Evolutionary conservation across 2,113 vertebrate species (phyloP).

Genomic region (Cryptomyrus ogoouensis): DNA sequence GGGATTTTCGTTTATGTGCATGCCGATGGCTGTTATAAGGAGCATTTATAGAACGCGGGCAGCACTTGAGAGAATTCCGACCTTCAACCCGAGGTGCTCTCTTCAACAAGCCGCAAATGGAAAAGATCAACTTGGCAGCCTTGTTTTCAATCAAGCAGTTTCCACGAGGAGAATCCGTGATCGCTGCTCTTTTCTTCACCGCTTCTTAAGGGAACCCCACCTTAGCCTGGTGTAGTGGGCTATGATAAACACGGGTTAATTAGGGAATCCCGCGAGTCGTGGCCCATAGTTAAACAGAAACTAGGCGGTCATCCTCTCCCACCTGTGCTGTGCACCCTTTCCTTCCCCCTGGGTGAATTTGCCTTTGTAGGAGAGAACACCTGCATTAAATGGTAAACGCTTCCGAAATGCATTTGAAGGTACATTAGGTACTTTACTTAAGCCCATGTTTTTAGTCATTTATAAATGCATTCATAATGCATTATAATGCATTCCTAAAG

Average conservation of each 20-base stretch:
- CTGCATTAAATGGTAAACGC: not conserved
- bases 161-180: not conserved
- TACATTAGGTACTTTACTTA: too few relatives aligned
- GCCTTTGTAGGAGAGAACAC: not conserved
- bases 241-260: constrained; percentile 2
- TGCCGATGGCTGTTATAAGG: not conserved
- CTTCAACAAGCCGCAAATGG: not conserved
- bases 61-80: not conserved
- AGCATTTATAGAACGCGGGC: not conserved
- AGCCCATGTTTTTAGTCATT: too few relatives aligned
- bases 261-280: not conserved
- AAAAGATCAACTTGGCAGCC: not conserved
- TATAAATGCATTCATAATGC: too few relatives aligned
- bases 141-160: not conserved
- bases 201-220: not conserved
- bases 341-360: not conserved
- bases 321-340: not conserved
- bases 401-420: not conserved
- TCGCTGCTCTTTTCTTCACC: not conserved
- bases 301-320: not conserved
- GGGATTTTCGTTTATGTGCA: not conserved
- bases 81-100: not conserved
- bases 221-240: not conserved
- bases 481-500: too few relatives aligned
- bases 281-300: not conserved